Percentiles rank a stretch among this genome's conserved stretches.
Evolutionary conservation across 2,113 vertebrate genomes (phyloP).

Genomic region (Saguinus midas): DNA sequence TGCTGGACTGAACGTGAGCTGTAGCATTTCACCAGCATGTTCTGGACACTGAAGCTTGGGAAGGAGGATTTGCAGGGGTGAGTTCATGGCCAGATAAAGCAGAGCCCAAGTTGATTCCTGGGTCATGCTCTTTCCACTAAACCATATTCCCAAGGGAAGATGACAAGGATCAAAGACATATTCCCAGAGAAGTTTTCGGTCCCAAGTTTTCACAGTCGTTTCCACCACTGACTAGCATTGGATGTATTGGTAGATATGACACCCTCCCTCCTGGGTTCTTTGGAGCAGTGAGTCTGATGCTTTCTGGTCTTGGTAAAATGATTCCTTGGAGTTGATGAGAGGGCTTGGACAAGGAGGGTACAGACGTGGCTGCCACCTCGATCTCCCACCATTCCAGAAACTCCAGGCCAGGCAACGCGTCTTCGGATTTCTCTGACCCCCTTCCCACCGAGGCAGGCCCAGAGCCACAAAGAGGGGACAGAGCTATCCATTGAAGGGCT

Average conservation of each 20-base stretch:
- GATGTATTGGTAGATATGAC: not conserved
- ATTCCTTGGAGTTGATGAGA: not conserved
- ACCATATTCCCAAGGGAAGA: not conserved
- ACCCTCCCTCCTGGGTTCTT: not conserved
- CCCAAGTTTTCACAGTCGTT: not conserved
- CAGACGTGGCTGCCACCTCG: not conserved
- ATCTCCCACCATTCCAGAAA: not conserved
- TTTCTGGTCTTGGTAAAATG: not conserved
- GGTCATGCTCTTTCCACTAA: not conserved
- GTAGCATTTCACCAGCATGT: not conserved
- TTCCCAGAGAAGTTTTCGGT: not conserved
- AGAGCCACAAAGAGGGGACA: not conserved
- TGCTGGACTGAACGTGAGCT: not conserved
- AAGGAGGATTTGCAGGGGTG: not conserved
- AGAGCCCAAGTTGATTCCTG: not conserved
- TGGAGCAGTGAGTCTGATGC: not conserved
- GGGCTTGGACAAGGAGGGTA: not conserved
- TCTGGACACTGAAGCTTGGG: not conserved
- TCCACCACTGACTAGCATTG: not conserved
- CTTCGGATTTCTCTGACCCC: not conserved
- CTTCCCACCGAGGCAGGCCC: not conserved
- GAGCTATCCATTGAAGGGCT: not conserved
- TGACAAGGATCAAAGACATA: not conserved
- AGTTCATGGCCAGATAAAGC: not conserved
- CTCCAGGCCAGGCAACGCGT: not conserved